Evolutionary conservation across 2,113 vertebrate genomes (phyloP), one percentile per base, ranked within the genome.

Genomic region (Sebastes schlegelii): DNA sequence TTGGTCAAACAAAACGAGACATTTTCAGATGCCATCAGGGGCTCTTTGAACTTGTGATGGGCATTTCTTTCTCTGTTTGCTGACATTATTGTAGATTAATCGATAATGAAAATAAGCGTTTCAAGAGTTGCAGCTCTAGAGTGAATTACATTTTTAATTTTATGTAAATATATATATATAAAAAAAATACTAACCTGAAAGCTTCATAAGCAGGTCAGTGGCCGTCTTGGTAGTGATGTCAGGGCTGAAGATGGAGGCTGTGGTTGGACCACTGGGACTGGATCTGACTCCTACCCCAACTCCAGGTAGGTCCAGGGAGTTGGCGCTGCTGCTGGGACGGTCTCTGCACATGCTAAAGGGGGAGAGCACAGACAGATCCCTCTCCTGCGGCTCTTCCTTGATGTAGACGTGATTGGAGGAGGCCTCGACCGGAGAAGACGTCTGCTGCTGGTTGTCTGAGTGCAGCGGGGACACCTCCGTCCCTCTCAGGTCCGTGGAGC

Each of bases 151-250:
- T 23, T 6, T 52, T 43, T 40, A 0, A 46, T 48, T 12, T 48
- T 19, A 52, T 43, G 26, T 34, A 34, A 2, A 0, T 26, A 26
- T 26, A 26, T 26, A 26, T 34, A 34, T 34, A 34, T 3, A 34
- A 34, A 34, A 34, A 34, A 34, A 34, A 34, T 34, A 34, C 89
- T 61, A 95, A 99, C 98, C 98, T 95, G 98, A 99, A 86, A 99
- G 96, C 95, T 99, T 99, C 96, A 99, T 99, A 81, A 99, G 98
- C 95, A 99, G 97, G 94, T 99, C 98, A 48, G 98, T 99, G 82
- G 98, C 98, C 71, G 97, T 98, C 96, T 99, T 99, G 90, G 98
- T 98, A 73, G 96, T 97, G 94, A 99, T 99, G 94, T 99, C 98
- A 63, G 98, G 97, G 94, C 97, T 99, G 94, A 99, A 99, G 88